A percentile compares a stretch with the other conserved stretches of the same genome.
phyloP scores from a whole-genome alignment of 2,113 vertebrate species.

The Muscicapa adusta region DNA sequence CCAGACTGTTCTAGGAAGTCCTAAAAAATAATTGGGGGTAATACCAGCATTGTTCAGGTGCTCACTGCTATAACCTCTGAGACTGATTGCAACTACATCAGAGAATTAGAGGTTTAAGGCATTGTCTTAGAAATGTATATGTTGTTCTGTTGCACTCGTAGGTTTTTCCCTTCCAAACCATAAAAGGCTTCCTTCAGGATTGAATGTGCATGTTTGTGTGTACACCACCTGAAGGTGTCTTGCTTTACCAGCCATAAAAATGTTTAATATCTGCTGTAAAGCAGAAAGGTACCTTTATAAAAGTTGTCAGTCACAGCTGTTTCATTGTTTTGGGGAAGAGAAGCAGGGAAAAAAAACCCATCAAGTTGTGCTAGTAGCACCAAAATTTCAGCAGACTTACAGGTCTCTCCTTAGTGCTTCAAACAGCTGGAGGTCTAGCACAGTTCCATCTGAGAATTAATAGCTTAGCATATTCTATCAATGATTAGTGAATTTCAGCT shows the following conservation, averaged over 20 bases:
- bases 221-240: not conserved
- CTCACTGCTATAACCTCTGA: not conserved
- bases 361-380: not conserved
- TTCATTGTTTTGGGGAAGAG: not conserved
- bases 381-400: not conserved
- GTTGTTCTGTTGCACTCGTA: fast-evolving
- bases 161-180: not conserved
- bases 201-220: not conserved
- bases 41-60: not conserved
- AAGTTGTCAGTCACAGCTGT: not conserved
- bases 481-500: not conserved
- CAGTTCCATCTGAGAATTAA: not conserved
- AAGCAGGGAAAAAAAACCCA: not conserved
- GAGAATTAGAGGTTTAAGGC: not conserved
- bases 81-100: not conserved
- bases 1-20: not conserved
- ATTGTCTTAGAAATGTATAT: not conserved
- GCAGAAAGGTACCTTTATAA: not conserved
- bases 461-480: not conserved
- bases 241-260: not conserved
- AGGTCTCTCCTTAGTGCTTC: not conserved
- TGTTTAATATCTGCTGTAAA: not conserved
- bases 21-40: not conserved
- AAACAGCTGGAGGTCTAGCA: not conserved
- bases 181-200: not conserved